These are phyloP conservation scores for Psettodes erumei DNA, from an alignment of 2,113 vertebrate species.

Conservation along the genomic window DNA sequence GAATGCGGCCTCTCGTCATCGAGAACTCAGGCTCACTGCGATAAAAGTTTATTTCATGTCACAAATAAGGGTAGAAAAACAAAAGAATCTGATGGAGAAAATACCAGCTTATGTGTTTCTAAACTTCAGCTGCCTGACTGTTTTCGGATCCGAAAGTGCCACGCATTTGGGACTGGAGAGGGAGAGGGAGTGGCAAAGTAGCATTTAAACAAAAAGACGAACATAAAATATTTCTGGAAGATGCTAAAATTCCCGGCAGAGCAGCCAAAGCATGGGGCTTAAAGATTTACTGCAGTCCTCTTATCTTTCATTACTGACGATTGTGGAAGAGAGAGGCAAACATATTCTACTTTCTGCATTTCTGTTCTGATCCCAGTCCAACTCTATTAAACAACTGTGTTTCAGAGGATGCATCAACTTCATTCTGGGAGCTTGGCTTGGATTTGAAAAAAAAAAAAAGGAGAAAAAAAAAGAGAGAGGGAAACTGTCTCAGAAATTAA, in stretches of 20 bases:
- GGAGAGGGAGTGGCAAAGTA: conserved; percentile 58
- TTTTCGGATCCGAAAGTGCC: conserved; percentile 54
- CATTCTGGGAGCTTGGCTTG: conserved; percentile 68
- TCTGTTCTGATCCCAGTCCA: conserved; percentile 82
- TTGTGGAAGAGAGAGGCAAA: conserved; percentile 78
- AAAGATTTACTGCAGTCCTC: conserved; percentile 81
- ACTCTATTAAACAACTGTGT: conserved; percentile 79
- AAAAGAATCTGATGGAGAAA: conserved; percentile 45
- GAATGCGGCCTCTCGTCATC: conserved; percentile 20
- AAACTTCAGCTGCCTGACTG: conserved; percentile 50
- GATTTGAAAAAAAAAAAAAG: conserved; percentile 58
- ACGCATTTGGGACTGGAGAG: conserved; percentile 59
- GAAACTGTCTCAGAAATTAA: conserved; percentile 75
- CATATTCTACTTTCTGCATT: conserved; percentile 78
- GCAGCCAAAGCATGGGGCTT: conserved; percentile 79
- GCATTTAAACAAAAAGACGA: conserved; percentile 73
- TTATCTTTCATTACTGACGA: conserved; percentile 82
- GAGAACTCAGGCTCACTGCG: conserved; percentile 19
- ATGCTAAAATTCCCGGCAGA: conserved; percentile 82
- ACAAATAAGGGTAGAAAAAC: conserved; percentile 35
- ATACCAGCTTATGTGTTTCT: conserved; percentile 48
- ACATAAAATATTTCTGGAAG: conserved; percentile 78
- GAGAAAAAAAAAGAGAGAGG: conserved; percentile 2
- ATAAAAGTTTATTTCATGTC: conserved; percentile 48
- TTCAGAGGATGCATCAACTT: conserved; percentile 73